Percentiles rank a stretch among this genome's conserved stretches.
phyloP scores from a whole-genome alignment of 2,113 vertebrate genomes.

The Phyllostomus hastatus region DNA sequence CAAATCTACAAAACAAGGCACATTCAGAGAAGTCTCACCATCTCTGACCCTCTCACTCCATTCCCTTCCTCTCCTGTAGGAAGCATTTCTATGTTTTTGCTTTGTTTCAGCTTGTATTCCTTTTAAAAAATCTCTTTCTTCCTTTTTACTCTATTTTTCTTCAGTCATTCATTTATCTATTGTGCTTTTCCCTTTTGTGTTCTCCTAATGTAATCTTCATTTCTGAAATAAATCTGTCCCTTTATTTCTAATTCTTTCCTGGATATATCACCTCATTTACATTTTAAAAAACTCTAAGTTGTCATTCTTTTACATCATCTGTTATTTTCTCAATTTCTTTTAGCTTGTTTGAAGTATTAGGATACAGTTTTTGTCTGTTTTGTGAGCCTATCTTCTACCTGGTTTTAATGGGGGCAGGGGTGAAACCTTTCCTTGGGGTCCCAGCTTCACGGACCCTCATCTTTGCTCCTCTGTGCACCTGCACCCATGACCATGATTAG shows the following conservation, averaged over 20 bases:
- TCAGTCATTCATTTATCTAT: neutral
- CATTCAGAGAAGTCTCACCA: neutral
- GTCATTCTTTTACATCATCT: neutral
- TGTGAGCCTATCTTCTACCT: neutral
- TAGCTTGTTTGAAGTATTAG: neutral
- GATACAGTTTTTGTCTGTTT: neutral
- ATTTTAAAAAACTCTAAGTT: neutral
- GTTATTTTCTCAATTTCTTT: neutral
- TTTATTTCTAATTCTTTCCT: neutral
- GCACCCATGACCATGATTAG: neutral
- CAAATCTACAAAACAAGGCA: neutral
- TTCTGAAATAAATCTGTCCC: neutral
- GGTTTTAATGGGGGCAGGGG: neutral
- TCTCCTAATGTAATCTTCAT: neutral
- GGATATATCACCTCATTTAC: neutral
- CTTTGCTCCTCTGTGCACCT: neutral
- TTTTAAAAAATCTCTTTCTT: neutral
- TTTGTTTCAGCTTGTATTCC: neutral
- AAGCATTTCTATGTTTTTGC: neutral
- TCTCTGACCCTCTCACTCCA: neutral
- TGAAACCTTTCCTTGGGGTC: neutral
- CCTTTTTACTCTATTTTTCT: neutral
- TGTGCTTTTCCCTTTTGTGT: neutral
- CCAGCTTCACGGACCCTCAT: neutral
- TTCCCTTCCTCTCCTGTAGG: neutral